Evolutionary conservation across 1,140 invertebrate species (phyloP), one percentile per base, ranked within the genome.

Genomic region (Augochlora pura): DNA sequence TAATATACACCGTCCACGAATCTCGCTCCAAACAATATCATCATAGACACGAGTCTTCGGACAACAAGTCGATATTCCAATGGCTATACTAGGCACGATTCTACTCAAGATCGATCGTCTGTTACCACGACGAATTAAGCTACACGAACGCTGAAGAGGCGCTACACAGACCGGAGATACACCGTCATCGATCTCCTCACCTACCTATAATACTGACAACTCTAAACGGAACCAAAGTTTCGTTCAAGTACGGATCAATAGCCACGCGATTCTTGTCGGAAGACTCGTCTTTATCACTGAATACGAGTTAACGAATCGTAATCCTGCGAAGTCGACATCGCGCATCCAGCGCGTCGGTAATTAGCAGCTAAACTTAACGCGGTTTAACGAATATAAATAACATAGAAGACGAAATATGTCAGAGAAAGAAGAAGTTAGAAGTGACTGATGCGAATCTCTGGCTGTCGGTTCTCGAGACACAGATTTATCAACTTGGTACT

Each of bases 151-250:
- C 49, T 4, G 32, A 32, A 32, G 32, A 32, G 32, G 32, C 49
- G 6, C 16, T 7, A 54, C 16, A 21, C 23, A 1, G 12, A 59
- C 7, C 54, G 54, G 2, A 49, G 27, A 16, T 21, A 9, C 46
- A 69, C 38, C 32, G 52, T 1, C 42, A 10, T 64, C 70, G 49
- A 68, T 42, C 59, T 32, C 39, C 16, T 18, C 52, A 66, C 77
- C 82, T 83, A 82, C 63, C 64, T 80, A 83, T 89, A 89, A 89
- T 89, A 89, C 88, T 89, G 88, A 84, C 81, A 72, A 32, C 59
- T 39, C 42, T 18, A 52, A 78, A 54, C 49, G 27, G 38, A 46
- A 59, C n/a, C 32, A 16, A 27, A 18, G 2, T 57, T n/a, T 27
- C 3, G 5, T 62, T 9, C 16, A 0, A 18, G 1, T 2, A 32